A percentile compares a stretch with the other conserved stretches of the same genome.
Evolutionary conservation across 1,140 invertebrate species (phyloP).

Genomic region (Odontomachus brunneus): DNA sequence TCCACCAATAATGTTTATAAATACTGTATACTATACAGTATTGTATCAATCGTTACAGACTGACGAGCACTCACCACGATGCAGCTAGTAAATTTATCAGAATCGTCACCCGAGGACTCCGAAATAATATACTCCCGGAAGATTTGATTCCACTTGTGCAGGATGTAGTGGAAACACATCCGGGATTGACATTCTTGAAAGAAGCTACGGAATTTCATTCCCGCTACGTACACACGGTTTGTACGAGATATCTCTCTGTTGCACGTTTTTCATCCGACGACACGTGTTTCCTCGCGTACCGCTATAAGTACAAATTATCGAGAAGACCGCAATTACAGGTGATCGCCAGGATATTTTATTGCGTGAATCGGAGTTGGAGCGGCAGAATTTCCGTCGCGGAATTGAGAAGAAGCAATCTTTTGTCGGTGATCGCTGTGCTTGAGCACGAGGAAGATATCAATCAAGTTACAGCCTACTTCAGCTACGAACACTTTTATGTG

Average conservation of each 20-base stretch:
- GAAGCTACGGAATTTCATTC: constrained; percentile 99
- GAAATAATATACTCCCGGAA: constrained; percentile 89
- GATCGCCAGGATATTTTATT: constrained; percentile 99
- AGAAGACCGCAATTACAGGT: constrained; percentile 86
- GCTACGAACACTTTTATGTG: constrained; percentile 99
- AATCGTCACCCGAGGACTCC: constrained; percentile 90
- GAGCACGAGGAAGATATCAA: constrained; percentile 99
- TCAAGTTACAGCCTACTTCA: constrained; percentile 98
- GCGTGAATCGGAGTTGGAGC: constrained; percentile 99
- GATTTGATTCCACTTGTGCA: constrained; percentile 97
- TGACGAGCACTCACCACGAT: constrained; percentile 93
- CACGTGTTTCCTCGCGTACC: no score
- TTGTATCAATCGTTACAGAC: constrained; percentile 84
- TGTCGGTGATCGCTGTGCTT: constrained; percentile 90
- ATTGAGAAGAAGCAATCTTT: constrained; percentile 95
- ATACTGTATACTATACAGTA: constrained; percentile 32
- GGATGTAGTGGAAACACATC: constrained; percentile 99
- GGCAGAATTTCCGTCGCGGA: constrained; percentile 96
- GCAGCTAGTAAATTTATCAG: constrained; percentile 95
- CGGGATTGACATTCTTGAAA: constrained; percentile 97
- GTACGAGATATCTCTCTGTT: constrained; percentile 75
- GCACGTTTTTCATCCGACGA: not conserved
- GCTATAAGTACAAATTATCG: no score
- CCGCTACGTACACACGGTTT: constrained; percentile 98
- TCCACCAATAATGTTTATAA: no score